Base-by-base conservation (phyloP, 23 tunicate genomes). In the Ciona savignyi region DNA sequence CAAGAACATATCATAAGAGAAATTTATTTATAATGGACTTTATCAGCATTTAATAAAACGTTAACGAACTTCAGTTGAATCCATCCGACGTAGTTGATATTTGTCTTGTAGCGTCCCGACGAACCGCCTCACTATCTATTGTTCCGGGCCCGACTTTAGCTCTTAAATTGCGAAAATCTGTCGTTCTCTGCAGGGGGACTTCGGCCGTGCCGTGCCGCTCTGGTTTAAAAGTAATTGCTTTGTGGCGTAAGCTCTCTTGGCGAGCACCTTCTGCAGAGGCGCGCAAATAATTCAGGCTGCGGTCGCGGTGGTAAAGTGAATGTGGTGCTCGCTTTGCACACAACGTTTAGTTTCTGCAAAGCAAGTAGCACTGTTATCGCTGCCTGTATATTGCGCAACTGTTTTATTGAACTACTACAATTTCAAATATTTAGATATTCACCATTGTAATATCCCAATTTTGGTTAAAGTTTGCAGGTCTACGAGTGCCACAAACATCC, bases 401-500 rank as follows among this genome's bases (percentile, higher is more conserved):
- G n/a, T n/a, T n/a, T n/a, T n/a, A n/a, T n/a, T n/a, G n/a, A n/a
- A n/a, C n/a, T n/a, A n/a, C n/a, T n/a, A n/a, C n/a, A n/a, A n/a
- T n/a, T n/a, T n/a, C n/a, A n/a, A n/a, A n/a, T n/a, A n/a, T n/a
- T n/a, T n/a, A n/a, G n/a, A n/a, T n/a, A n/a, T n/a, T n/a, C n/a
- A n/a, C n/a, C n/a, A n/a, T n/a, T n/a, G n/a, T n/a, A n/a, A n/a
- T n/a, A n/a, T n/a, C n/a, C n/a, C n/a, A n/a, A n/a, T n/a, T 64
- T 64, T 4, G 20, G 3, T 67, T 30, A 33, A 29, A 85, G 92
- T 29, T 35, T 85, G 3, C 83, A 85, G 32, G 85, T 60, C 0
- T 81, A 87, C 64, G 95, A 80, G 65, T 80, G 86, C 42, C 82
- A 87, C 70, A 76, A 77, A 76, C 95, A 80, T 63, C 95, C 82